phyloP scores from a whole-genome alignment of 2,113 vertebrate genomes.

The Pangasianodon gigas region DNA sequence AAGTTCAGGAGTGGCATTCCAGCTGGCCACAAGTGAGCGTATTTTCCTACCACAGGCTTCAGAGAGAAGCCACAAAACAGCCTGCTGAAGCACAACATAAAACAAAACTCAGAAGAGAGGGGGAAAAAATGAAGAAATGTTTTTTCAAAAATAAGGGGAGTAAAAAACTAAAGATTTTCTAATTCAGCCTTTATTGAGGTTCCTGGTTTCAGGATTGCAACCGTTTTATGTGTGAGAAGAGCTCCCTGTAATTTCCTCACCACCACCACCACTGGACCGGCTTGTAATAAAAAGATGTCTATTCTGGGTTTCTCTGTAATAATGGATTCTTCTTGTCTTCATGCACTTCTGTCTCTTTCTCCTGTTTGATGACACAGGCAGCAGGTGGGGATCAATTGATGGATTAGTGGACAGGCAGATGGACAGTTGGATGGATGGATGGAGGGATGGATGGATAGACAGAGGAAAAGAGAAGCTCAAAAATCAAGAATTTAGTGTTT shows the following conservation, averaged over 20 bases:
- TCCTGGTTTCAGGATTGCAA: constrained; percentile 79
- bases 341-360: constrained; percentile 53
- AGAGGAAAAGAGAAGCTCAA: neutral
- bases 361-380: constrained; percentile 50
- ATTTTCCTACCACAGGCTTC: constrained; percentile 79
- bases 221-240: constrained; percentile 82
- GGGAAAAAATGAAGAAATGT: constrained; percentile 71
- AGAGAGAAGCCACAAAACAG: constrained; percentile 78
- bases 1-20: constrained; percentile 77
- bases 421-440: constrained; percentile 1
- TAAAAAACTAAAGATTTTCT: constrained; percentile 80
- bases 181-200: constrained; percentile 85
- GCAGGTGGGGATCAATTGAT: constrained; percentile 43
- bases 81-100: constrained; percentile 78
- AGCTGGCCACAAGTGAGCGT: constrained; percentile 80
- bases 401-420: neutral
- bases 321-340: constrained; percentile 80
- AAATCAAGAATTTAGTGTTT: neutral
- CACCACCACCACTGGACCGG: constrained; percentile 77
- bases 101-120: constrained; percentile 77
- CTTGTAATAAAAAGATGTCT: constrained; percentile 82
- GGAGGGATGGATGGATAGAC: neutral
- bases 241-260: constrained; percentile 81
- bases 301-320: constrained; percentile 85
- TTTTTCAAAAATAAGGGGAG: constrained; percentile 72